Conservation (phyloP, 2,113 vertebrate genomes). For the Fregetta grallaria region DNA sequence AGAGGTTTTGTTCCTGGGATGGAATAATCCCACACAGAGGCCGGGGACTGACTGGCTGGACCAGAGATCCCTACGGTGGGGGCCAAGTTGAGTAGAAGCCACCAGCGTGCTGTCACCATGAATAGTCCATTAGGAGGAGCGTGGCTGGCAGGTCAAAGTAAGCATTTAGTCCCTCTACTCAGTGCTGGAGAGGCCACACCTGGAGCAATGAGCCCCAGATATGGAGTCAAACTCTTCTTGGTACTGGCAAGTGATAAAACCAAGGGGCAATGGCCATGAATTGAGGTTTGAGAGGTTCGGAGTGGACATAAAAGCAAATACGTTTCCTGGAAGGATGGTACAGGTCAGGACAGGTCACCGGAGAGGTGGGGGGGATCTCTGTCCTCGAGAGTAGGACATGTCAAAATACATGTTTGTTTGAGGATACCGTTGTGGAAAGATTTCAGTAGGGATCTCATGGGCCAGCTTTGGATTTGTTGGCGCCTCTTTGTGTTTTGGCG, state of each 20-base stretch:
- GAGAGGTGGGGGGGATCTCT: background rate
- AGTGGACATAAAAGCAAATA: background rate
- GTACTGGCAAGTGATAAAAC: background rate
- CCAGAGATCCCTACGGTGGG: background rate
- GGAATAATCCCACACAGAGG: background rate
- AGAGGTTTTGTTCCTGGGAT: background rate
- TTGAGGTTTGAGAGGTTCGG: background rate
- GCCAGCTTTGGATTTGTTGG: background rate
- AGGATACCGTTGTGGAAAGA: background rate
- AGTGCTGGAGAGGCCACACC: background rate
- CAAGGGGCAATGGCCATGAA: accelerated
- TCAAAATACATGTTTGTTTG: background rate
- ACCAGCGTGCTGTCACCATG: background rate
- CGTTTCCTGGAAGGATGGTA: background rate
- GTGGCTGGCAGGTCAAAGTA: background rate
- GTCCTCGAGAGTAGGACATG: background rate
- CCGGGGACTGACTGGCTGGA: background rate
- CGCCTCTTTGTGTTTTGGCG: background rate
- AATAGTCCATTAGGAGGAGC: background rate
- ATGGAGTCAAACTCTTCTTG: background rate
- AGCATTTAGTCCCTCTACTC: background rate
- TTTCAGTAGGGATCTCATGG: background rate
- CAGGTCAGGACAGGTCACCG: background rate
- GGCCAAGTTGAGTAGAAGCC: background rate
- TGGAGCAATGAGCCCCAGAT: background rate